Percentiles rank a stretch among this genome's conserved stretches.
Evolutionary conservation across 2,888 invertebrate genomes (phyloP).

Genomic region (Endotricha flammealis): DNA sequence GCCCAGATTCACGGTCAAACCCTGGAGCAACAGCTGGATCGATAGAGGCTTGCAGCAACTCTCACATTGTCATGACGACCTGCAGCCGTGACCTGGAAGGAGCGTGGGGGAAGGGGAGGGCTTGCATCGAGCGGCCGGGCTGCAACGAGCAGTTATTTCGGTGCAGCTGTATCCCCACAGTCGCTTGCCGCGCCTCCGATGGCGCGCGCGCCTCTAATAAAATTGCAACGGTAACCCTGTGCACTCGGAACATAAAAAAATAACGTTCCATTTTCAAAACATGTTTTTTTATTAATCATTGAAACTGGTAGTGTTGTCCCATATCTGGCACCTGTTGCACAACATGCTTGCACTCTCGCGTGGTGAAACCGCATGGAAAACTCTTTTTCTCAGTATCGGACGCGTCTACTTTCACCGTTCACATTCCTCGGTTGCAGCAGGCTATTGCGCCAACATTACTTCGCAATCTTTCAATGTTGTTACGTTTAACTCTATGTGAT

Average conservation of each 20-base stretch:
- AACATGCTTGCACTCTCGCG: conserved; percentile 51
- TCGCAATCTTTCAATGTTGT: conserved; percentile 38
- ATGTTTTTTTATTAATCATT: conserved; percentile 15
- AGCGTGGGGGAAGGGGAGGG: conserved; percentile 30
- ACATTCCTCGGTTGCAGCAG: conserved; percentile 52
- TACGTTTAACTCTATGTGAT: conserved; percentile 41
- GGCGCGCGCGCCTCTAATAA: conserved; percentile 51
- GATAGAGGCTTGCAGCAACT: conserved; percentile 50
- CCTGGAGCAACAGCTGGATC: conserved; percentile 68
- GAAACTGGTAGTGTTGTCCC: conserved; percentile 12
- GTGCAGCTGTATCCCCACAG: conserved; percentile 66
- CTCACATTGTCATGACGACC: conserved; percentile 47
- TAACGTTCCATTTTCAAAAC: conserved; percentile 24
- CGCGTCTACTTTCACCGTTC: conserved; percentile 72
- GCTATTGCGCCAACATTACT: conserved; percentile 51
- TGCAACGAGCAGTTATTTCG: conserved; percentile 75
- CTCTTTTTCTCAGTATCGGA: conserved; percentile 69
- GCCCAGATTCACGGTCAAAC: conserved; percentile 43
- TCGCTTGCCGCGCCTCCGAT: conserved; percentile 60
- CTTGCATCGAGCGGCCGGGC: conserved; percentile 70
- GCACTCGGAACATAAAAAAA: conserved; percentile 24
- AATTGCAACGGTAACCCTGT: conserved; percentile 39
- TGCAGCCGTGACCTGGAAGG: conserved; percentile 70
- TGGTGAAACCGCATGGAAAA: conserved; percentile 73
- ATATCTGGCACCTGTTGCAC: conserved; percentile 49